Conservation (phyloP, 2,113 vertebrate species). For the Myrmecobius fasciatus region DNA sequence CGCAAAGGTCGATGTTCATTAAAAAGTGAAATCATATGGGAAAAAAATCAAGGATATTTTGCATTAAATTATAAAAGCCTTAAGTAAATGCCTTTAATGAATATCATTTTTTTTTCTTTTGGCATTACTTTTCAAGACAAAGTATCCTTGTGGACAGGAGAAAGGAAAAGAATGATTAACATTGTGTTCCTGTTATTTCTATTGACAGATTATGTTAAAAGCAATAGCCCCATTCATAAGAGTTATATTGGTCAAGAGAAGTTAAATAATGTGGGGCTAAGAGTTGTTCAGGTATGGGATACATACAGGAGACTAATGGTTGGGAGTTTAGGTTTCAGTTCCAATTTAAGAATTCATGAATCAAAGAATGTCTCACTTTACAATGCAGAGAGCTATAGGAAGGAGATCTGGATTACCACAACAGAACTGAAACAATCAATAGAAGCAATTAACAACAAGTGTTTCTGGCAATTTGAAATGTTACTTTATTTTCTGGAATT, state of each 20-base stretch:
- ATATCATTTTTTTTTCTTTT: slow-evolving; percentile 54
- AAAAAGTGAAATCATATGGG: slow-evolving; percentile 14
- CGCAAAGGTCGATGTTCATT: background rate
- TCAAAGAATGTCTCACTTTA: slow-evolving; percentile 67
- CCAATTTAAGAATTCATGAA: slow-evolving; percentile 70
- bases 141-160: background rate
- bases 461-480: slow-evolving; percentile 74
- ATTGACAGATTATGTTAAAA: background rate
- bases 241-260: slow-evolving; percentile 22
- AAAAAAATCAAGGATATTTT: slow-evolving; percentile 42
- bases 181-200: background rate
- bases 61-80: background rate
- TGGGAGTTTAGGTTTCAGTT: slow-evolving; percentile 52
- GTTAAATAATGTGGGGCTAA: slow-evolving; percentile 33
- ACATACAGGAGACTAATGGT: background rate
- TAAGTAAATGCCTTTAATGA: slow-evolving; percentile 32
- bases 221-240: slow-evolving; percentile 27
- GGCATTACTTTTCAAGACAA: slow-evolving; percentile 39
- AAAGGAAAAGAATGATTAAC: background rate
- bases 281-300: background rate
- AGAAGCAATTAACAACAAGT: slow-evolving; percentile 75
- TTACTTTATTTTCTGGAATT: slow-evolving; percentile 78
- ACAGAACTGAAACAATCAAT: slow-evolving; percentile 69
- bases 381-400: background rate
- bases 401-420: slow-evolving; percentile 23